Evolutionary conservation across 2,113 vertebrate genomes (phyloP).

Genomic region (Coreoperca whiteheadi): DNA sequence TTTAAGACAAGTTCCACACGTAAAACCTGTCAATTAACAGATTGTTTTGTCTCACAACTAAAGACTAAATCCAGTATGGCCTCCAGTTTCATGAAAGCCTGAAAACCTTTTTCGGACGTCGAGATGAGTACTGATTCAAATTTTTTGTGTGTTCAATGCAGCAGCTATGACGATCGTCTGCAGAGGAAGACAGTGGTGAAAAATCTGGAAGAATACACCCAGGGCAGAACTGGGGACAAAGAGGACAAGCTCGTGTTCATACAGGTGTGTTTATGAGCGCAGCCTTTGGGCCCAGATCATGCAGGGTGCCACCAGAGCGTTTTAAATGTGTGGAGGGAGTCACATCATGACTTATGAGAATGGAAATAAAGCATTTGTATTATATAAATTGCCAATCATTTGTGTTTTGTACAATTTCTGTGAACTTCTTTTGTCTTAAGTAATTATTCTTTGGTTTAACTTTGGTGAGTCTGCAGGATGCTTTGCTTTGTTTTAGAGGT

Average conservation of each 20-base stretch:
- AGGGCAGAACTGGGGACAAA: constrained; percentile 85
- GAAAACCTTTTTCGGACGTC: not conserved
- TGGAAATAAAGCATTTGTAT: not conserved
- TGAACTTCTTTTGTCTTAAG: not conserved
- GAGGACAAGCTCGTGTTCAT: constrained; percentile 90
- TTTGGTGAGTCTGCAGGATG: not conserved
- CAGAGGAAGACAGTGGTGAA: constrained; percentile 87
- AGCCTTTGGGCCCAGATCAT: not conserved
- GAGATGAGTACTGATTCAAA: not conserved
- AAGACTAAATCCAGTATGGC: not conserved
- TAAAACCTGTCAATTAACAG: not conserved
- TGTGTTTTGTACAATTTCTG: not conserved
- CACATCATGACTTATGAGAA: not conserved
- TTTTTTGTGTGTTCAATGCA: constrained; percentile 53
- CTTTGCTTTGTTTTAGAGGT: not conserved
- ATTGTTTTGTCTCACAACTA: not conserved
- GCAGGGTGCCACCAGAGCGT: not conserved
- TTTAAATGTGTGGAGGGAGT: not conserved
- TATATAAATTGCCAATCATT: not conserved
- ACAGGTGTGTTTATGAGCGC: constrained; percentile 73
- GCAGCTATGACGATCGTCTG: constrained; percentile 87
- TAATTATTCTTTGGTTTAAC: not conserved
- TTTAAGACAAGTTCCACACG: not conserved
- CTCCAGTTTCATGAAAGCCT: not conserved
- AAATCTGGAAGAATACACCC: constrained; percentile 89